Base-by-base conservation (phyloP, 2,888 invertebrate species). In the Portevinia maculata region DNA sequence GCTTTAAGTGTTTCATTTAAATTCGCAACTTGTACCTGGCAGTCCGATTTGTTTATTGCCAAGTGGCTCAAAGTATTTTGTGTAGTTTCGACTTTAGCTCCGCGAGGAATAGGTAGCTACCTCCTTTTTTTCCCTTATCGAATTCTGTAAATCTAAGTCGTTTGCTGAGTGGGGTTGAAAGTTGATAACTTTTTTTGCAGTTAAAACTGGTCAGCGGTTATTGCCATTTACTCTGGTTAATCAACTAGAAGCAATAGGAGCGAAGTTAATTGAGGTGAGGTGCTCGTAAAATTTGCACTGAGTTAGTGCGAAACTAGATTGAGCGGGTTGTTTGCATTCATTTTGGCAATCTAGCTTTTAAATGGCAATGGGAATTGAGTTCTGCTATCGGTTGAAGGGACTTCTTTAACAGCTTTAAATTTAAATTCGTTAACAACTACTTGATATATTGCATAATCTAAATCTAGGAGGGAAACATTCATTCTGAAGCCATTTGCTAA, bases 21-120 rank as follows among this genome's bases (percentile, higher is more conserved):
- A 79, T 74, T 79, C 79, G 79, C 60, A 79, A 74, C 79, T 79
- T 79, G 79, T 74, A 48, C 41, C 41, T 55, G 48, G 39, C 53
- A 67, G 79, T 62, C 55, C 52, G 30, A 67, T 67, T 69, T 62
- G 79, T 74, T 79, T 79, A 74, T 79, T 50, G 65, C 60, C 34
- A n/a, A 15, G 8, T n/a, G 41, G 48, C 48, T 64, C 50, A 60
- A 60, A 24, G 59, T 21, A 32, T 52, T 71, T 34, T 24, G 24
- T 53, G 37, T 39, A 13, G 60, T 28, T 8, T 15, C 6, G 2
- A 5, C 13, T 8, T 3, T 9, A 8, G 41, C 11, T 8, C 17
- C 1, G 2, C 9, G 9, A 15, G 6, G 44, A 24, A 37, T 15
- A 57, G 17, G n/a, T 37, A n/a, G n/a, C n/a, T n/a, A n/a, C n/a